phyloP scores from a whole-genome alignment of 2,888 invertebrate genomes.

The Coleophora flavipennella region DNA sequence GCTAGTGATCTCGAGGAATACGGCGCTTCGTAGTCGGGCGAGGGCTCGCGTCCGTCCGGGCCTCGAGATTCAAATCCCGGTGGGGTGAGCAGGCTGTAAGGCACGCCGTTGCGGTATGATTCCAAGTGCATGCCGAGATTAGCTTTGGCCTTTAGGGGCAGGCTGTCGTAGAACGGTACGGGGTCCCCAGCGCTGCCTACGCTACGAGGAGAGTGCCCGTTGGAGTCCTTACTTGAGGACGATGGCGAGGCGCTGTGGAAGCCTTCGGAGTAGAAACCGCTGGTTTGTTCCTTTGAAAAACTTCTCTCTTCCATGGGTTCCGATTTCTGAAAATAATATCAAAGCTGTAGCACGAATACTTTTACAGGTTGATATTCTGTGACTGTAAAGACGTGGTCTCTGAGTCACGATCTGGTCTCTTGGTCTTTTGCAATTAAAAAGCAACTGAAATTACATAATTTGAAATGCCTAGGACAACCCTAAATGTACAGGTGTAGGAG shows the following conservation, averaged over 20 bases:
- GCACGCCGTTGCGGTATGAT: conserved; percentile 54
- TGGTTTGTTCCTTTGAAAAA: conserved; percentile 71
- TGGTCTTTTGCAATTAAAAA: no score
- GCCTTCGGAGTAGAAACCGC: conserved; percentile 74
- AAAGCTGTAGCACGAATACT: no score
- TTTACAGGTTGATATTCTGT: no score
- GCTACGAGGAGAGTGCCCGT: conserved; percentile 62
- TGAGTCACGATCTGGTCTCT: no score
- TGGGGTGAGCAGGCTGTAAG: conserved; percentile 75
- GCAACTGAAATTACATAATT: no score
- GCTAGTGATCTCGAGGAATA: conserved; percentile 47
- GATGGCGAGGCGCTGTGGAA: conserved; percentile 74
- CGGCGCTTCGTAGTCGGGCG: conserved; percentile 42
- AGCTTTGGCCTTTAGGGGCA: conserved; percentile 56
- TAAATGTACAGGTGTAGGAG: no score
- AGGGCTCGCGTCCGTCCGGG: conserved; percentile 42
- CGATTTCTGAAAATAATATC: conserved; percentile 66
- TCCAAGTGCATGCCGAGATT: conserved; percentile 59
- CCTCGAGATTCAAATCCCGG: conserved; percentile 65
- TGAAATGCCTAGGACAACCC: no score
- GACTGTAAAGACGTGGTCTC: no score
- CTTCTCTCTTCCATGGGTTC: conserved; percentile 62
- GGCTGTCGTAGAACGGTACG: conserved; percentile 49
- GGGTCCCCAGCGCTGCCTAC: conserved; percentile 55
- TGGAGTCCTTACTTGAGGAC: conserved; percentile 68